Evolutionary conservation across 1,140 invertebrate genomes (phyloP).

Genomic region (Heliconius himera): DNA sequence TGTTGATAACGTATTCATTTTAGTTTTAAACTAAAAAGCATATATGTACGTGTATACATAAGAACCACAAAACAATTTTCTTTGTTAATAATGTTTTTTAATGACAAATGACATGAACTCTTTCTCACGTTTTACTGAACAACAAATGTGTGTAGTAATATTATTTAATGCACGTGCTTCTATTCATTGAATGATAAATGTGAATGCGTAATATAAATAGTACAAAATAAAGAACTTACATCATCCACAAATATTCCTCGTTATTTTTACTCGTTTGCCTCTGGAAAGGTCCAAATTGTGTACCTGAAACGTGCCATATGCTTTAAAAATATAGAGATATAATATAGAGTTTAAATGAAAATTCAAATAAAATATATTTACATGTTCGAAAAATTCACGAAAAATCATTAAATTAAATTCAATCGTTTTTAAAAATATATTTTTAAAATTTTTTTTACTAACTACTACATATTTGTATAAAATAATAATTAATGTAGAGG

Average conservation of each 20-base stretch:
- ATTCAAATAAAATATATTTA: background rate
- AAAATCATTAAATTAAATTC: too few species aligned
- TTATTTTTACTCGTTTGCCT: constrained; percentile 67
- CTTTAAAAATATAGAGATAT: background rate
- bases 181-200: background rate
- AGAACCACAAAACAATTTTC: background rate
- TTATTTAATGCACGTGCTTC: background rate
- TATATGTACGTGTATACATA: background rate
- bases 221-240: constrained; percentile 58
- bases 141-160: background rate
- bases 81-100: too few species aligned
- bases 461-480: too few species aligned
- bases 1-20: too few species aligned
- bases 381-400: too few species aligned
- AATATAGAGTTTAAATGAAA: background rate
- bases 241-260: constrained; percentile 75
- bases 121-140: background rate
- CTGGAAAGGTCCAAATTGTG: constrained; percentile 53
- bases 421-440: too few species aligned
- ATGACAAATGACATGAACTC: background rate
- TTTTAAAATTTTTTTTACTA: too few species aligned
- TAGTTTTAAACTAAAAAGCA: too few species aligned
- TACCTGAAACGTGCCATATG: constrained; percentile 48
- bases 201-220: background rate
- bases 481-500: too few species aligned